Percentiles rank a stretch among this genome's conserved stretches.
Evolutionary conservation across 2,888 invertebrate species (phyloP).

Genomic region (Silvanus unidentatus): DNA sequence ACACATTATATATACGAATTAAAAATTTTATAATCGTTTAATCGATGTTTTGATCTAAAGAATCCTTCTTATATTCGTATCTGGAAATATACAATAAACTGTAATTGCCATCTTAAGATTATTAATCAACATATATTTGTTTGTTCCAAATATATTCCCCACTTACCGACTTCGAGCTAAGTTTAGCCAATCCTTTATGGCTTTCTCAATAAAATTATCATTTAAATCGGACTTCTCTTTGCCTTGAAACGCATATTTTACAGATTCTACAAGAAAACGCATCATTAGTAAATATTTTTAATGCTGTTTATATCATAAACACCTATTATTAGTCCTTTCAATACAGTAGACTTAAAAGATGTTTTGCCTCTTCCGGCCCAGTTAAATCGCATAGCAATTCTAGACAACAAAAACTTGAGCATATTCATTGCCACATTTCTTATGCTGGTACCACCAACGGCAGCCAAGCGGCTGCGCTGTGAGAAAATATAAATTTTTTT

Average conservation of each 20-base stretch:
- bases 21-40: no score
- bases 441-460: slow-evolving; percentile 5
- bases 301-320: no score
- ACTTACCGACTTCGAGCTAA: slow-evolving; percentile 1
- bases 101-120: no score
- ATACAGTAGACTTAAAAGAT: slow-evolving; percentile 7
- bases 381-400: slow-evolving; percentile 10
- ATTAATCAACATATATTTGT: no score
- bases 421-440: slow-evolving; percentile 7
- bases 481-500: not conserved
- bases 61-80: no score
- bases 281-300: no score
- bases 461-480: slow-evolving; percentile 3
- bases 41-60: no score
- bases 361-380: slow-evolving; percentile 9
- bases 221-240: not conserved
- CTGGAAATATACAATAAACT: no score
- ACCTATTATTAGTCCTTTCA: not conserved
- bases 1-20: no score
- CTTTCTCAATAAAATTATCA: slow-evolving; percentile 2
- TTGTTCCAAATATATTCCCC: no score
- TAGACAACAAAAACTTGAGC: slow-evolving; percentile 7
- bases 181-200: slow-evolving; percentile 7
- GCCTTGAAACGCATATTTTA: no score
- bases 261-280: no score